Evolutionary conservation across 1,140 invertebrate species (phyloP).

Genomic region (Liolophura sinensis): DNA sequence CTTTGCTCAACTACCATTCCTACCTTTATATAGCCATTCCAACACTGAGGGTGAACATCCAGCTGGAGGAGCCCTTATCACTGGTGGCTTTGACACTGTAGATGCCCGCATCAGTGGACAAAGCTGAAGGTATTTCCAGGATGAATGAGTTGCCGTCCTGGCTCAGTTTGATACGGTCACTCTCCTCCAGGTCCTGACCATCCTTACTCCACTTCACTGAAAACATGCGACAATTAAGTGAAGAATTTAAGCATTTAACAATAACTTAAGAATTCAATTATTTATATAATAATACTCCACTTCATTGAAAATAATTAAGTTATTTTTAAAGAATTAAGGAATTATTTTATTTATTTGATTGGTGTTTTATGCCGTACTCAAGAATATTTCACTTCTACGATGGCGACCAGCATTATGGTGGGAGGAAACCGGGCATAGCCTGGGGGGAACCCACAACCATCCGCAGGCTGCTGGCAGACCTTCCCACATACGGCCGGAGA

Average conservation of each 20-base stretch:
- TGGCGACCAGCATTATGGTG: no score
- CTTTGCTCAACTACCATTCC: no score
- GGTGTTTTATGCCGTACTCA: no score
- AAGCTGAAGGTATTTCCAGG: conserved; percentile 73
- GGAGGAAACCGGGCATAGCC: no score
- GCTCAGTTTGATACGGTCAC: conserved; percentile 78
- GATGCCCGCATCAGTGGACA: conserved; percentile 82
- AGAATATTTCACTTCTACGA: no score
- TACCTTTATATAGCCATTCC: conserved; percentile 14
- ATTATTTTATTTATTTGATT: no score
- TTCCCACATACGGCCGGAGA: no score
- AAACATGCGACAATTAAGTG: conserved; percentile 17
- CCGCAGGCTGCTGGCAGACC: no score
- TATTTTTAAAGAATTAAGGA: no score
- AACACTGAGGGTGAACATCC: conserved; percentile 45
- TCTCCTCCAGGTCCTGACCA: conserved; percentile 77
- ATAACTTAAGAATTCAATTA: not conserved
- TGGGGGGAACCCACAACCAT: no score
- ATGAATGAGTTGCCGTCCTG: conserved; percentile 76
- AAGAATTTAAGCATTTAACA: not conserved
- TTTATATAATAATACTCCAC: not conserved
- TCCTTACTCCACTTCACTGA: conserved; percentile 84
- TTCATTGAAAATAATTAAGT: not conserved
- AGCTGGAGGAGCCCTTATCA: conserved; percentile 29
- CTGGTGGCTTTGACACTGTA: conserved; percentile 80